These are phyloP conservation scores for Agrypnia vestita DNA, from an alignment of 1,140 invertebrate genomes.

Conservation along the genomic window DNA sequence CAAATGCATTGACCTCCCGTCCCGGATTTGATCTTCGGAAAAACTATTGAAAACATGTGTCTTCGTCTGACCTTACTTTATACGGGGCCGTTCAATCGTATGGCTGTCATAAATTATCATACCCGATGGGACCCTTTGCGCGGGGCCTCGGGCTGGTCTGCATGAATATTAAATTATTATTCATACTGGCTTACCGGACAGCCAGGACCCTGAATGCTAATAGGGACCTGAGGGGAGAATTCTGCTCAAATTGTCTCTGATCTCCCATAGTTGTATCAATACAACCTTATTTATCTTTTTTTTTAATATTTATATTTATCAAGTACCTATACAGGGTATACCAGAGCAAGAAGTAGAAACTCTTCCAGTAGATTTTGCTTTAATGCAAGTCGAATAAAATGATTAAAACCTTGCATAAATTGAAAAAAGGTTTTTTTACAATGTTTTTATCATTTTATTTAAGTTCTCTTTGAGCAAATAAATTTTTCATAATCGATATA, in stretches of 20 bases:
- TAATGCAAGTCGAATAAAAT: too few species aligned
- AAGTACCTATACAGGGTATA: too few species aligned
- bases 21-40: background rate
- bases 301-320: too few species aligned
- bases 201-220: conserved; percentile 23
- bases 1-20: conserved; percentile 8
- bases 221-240: conserved; percentile 4
- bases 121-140: conserved; percentile 43
- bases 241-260: conserved; percentile 22
- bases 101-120: conserved; percentile 49
- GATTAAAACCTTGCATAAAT: too few species aligned
- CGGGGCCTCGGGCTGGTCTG: conserved; percentile 18
- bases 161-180: conserved; percentile 58
- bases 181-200: conserved; percentile 43
- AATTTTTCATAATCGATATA: too few species aligned
- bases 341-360: too few species aligned
- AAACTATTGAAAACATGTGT: conserved; percentile 29
- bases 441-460: too few species aligned
- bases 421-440: too few species aligned
- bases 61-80: conserved; percentile 27
- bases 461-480: too few species aligned
- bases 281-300: background rate
- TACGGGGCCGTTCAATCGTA: conserved; percentile 22
- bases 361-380: too few species aligned
- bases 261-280: background rate